Conservation (phyloP, 92 coral and sea anemone genomes). For the Paragorgia papillata region DNA sequence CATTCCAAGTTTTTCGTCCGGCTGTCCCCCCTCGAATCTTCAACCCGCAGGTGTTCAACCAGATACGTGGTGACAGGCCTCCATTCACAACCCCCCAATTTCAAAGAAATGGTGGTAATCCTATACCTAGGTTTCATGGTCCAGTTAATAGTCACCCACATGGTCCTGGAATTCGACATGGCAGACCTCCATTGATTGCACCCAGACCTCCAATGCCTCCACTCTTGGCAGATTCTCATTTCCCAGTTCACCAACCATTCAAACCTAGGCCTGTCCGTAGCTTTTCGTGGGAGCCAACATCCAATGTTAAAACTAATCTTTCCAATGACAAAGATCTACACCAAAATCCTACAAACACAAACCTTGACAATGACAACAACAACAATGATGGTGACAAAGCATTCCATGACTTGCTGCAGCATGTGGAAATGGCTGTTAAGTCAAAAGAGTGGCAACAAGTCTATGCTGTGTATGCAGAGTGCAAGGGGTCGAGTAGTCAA, state of each 20-base stretch:
- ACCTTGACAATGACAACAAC: not conserved
- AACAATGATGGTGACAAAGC: constrained; percentile 3
- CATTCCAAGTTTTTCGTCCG: not conserved
- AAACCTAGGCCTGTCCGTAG: constrained; percentile 20
- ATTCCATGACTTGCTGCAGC: constrained; percentile 1
- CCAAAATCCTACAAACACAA: not conserved
- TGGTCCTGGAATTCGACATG: not conserved
- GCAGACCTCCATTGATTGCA: too few species aligned
- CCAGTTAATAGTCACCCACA: not conserved
- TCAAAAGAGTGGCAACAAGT: constrained; percentile 12
- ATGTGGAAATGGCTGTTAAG: not conserved
- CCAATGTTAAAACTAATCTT: not conserved
- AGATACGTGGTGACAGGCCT: not conserved
- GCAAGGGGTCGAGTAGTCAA: not conserved
- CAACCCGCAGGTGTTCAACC: not conserved
- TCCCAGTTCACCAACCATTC: too few species aligned
- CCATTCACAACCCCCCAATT: not conserved
- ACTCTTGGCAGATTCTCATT: too few species aligned
- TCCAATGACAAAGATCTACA: too few species aligned
- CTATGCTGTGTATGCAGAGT: not conserved
- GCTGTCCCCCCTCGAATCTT: not conserved
- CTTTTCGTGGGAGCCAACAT: constrained; percentile 30
- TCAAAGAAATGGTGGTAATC: not conserved
- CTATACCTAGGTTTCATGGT: not conserved
- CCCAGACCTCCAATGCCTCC: not conserved